Evolutionary conservation across 2,797 vertebrate species (phyloP), one percentile per base, ranked within the genome.

Genomic region (Mallotus villosus): DNA sequence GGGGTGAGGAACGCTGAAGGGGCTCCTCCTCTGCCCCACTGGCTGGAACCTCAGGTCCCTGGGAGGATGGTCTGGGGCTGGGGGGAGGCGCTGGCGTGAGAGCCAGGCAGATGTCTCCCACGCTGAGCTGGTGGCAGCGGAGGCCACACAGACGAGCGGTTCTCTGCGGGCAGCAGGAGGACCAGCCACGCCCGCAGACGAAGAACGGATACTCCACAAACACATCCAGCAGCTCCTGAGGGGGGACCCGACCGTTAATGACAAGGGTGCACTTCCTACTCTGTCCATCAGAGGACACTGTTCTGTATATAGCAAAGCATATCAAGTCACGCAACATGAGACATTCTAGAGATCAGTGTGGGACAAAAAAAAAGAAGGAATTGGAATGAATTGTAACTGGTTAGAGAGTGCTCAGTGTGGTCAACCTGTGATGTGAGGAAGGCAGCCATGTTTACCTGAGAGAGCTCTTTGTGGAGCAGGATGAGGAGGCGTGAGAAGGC

Each of bases 31-130:
- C 58, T 21, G 22, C 58, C 49, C 67, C 53, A 14, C 19, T 25
- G 14, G n/a, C 53, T 8, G n/a, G 57, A 17, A 63, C 58, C 19
- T 24, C 58, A 14, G 58, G 55, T 19, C 55, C 14, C 53, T 37
- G 53, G 25, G 2, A 17, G 9, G 49, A 46, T 60, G 21, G 25
- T 41, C 14, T 22, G 12, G 55, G 12, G 34, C 34, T 19, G 59
- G 1, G 53, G 25, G 77, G 46, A 1, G 86, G 70, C 67, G 85
- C 72, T 3, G 91, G 92, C 9, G 89, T 92, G 72, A 93, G 90
- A 59, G 91, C 92, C 84, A 94, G 81, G 85, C 93, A 94, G 71
- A 92, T 70, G 46, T 94, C 92, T 59, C 93, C 93, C 76, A 92
- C 88, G 3, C 77, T 80, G 67, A 94, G 90, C 85, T 92, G 92